Base-by-base conservation (phyloP, 2,888 invertebrate species). In the Pediacus dermestoides region DNA sequence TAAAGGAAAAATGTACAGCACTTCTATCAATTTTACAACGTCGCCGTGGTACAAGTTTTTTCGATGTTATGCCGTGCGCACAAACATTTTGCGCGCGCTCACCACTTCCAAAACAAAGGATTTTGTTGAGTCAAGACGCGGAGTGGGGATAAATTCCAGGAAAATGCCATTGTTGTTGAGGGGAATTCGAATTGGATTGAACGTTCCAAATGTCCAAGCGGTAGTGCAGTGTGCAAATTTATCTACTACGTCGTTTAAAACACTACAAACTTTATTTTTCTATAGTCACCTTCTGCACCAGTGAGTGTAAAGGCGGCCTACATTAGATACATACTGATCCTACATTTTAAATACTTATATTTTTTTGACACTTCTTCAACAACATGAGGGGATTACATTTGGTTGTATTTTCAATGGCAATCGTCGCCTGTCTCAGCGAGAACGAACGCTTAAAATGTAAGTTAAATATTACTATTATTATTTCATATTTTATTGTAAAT, bases 271-370 rank as follows among this genome's bases (percentile, higher is more conserved):
- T 37, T 46, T 44, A 42, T 47, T 48, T 53, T 55, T 42, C 48
- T 42, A 53, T 60, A 63, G 76, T 77, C 74, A 81, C 85, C 88
- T 88, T 88, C 88, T 88, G 76, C 82, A 75, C 87, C 88, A 88
- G 88, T 88, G 88, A 74, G 88, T 86, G 85, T 87, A 88, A 88
- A 88, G 88, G 87, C 80, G 72, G 74, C 61, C 61, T 52, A 34
- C 30, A 42, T 43, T n/a, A n/a, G n/a, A n/a, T n/a, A n/a, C n/a
- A n/a, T n/a, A n/a, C n/a, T n/a, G n/a, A n/a, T n/a, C n/a, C n/a
- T n/a, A n/a, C n/a, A n/a, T n/a, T n/a, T n/a, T n/a, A n/a, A n/a
- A n/a, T n/a, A n/a, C n/a, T n/a, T n/a, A n/a, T n/a, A n/a, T n/a
- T n/a, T n/a, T n/a, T n/a, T n/a, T n/a, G n/a, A n/a, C n/a, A n/a